phyloP scores from a whole-genome alignment of 2,113 vertebrate genomes.

The Aix galericulata region DNA sequence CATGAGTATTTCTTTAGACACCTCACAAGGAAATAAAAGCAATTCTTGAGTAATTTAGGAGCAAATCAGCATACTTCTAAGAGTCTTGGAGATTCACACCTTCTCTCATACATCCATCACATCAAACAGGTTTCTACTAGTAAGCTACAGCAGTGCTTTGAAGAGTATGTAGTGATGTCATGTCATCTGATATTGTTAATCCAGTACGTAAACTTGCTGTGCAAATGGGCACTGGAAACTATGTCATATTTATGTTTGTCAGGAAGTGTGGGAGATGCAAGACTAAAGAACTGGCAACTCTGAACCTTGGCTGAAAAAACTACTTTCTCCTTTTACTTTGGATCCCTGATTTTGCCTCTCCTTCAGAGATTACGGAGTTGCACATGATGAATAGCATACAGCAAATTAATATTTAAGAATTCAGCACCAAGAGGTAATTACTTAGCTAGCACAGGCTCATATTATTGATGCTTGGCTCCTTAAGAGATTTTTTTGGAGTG shows the following conservation, averaged over 20 bases:
- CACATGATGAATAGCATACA: slow-evolving; percentile 28
- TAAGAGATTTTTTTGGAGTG: background rate
- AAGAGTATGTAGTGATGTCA: background rate
- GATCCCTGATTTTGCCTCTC: background rate
- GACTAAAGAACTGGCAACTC: background rate
- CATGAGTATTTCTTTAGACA: background rate
- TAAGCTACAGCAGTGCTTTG: background rate
- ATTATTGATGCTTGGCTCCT: slow-evolving; percentile 46
- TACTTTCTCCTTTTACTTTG: background rate
- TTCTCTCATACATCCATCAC: background rate
- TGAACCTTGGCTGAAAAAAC: background rate
- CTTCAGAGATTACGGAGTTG: background rate
- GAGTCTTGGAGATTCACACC: background rate
- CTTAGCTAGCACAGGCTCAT: slow-evolving; percentile 16
- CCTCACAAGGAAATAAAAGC: background rate
- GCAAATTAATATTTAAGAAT: slow-evolving; percentile 69
- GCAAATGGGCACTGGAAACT: background rate
- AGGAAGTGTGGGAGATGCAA: background rate
- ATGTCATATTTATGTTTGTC: background rate
- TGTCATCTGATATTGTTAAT: background rate
- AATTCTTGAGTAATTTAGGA: background rate
- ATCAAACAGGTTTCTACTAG: background rate
- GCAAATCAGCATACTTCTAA: background rate
- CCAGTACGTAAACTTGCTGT: background rate
- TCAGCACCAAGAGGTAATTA: slow-evolving; percentile 36